These are phyloP conservation scores for Riptortus pedestris DNA, from an alignment of 1,140 invertebrate species.

Conservation along the genomic window DNA sequence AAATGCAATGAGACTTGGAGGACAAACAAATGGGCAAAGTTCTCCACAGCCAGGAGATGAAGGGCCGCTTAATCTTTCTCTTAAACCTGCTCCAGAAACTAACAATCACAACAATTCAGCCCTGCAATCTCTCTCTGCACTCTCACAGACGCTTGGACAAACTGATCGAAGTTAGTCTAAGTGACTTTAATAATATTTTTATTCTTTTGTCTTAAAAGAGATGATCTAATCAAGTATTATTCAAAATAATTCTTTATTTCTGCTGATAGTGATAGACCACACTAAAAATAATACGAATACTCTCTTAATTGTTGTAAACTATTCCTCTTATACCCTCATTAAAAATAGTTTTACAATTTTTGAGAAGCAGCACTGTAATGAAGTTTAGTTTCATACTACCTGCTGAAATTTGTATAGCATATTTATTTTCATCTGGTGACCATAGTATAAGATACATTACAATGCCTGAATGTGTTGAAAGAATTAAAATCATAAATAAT, in stretches of 20 bases:
- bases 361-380: too few species aligned
- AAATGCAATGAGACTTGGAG: not conserved
- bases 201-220: not conserved
- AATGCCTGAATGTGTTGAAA: too few species aligned
- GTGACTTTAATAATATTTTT: not conserved
- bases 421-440: too few species aligned
- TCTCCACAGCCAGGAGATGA: slow-evolving; percentile 48
- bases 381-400: too few species aligned
- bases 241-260: not conserved
- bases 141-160: slow-evolving; percentile 29
- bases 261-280: too few species aligned
- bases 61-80: slow-evolving; percentile 66
- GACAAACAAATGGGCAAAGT: slow-evolving; percentile 2
- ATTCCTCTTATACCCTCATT: too few species aligned
- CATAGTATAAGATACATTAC: too few species aligned
- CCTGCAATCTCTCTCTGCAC: slow-evolving; percentile 29
- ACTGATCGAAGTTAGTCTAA: slow-evolving; percentile 34
- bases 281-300: too few species aligned
- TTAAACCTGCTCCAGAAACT: slow-evolving; percentile 53
- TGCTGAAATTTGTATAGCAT: too few species aligned
- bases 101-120: slow-evolving; percentile 28
- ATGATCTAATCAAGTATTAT: not conserved
- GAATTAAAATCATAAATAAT: too few species aligned
- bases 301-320: too few species aligned
- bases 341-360: too few species aligned